These are phyloP conservation scores for Coendou prehensilis DNA, from an alignment of 2,797 vertebrate genomes.

Conservation along the genomic window DNA sequence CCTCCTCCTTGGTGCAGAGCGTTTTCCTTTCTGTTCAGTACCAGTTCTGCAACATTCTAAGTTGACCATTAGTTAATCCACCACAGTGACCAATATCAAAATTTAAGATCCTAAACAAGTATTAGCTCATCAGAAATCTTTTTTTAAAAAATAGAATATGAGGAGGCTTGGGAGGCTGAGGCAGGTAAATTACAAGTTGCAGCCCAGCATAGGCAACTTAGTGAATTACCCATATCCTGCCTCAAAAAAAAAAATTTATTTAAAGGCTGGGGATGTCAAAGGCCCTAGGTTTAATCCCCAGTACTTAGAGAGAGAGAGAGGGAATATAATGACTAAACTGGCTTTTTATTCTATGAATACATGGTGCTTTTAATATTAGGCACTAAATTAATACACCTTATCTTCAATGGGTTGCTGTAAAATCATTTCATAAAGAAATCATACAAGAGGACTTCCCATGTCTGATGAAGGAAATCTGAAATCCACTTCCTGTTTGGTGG, in stretches of 20 bases:
- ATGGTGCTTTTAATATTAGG: background rate
- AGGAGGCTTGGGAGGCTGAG: background rate
- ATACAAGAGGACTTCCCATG: background rate
- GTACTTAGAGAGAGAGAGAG: background rate
- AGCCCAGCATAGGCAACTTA: background rate
- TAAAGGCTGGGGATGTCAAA: background rate
- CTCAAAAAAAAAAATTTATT: background rate
- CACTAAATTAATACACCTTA: background rate
- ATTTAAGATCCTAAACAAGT: background rate
- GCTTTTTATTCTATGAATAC: background rate
- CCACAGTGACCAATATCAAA: background rate
- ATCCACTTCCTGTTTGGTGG: background rate
- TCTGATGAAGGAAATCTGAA: background rate
- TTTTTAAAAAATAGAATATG: background rate
- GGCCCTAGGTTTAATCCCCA: background rate
- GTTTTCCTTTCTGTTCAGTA: no score
- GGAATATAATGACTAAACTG: background rate
- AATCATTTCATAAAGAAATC: background rate
- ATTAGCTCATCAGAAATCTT: background rate
- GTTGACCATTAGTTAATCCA: no score
- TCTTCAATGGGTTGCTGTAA: background rate
- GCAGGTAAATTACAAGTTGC: background rate
- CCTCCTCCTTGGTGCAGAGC: no score
- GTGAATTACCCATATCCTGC: background rate
- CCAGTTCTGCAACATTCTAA: no score